A percentile compares a stretch with the other conserved stretches of the same genome.
Evolutionary conservation across 2,888 invertebrate species (phyloP).

Genomic region (Rhingia campestris): DNA sequence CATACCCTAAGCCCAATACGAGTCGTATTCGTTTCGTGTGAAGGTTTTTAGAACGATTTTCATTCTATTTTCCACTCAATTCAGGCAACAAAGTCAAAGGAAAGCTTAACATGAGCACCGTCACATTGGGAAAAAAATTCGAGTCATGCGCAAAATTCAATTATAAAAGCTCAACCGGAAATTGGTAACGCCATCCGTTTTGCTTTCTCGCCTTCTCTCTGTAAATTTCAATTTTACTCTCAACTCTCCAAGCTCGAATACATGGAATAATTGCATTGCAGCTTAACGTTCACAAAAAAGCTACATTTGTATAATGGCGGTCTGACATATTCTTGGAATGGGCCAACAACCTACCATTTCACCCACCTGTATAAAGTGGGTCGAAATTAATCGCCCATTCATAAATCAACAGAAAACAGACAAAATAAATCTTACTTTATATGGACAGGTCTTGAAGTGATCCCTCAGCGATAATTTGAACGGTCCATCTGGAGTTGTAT

Average conservation of each 20-base stretch:
- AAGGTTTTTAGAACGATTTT: conserved; percentile 16
- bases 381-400: conserved; percentile 47
- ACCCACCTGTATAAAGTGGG: conserved; percentile 10
- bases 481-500: not conserved
- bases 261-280: conserved; percentile 13
- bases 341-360: not conserved
- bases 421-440: not conserved
- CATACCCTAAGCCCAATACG: not conserved
- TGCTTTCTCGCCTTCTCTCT: conserved; percentile 7
- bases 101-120: conserved; percentile 47
- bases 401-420: conserved; percentile 23
- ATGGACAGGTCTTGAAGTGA: not conserved
- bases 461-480: not conserved
- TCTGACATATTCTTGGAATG: conserved; percentile 2
- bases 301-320: conserved; percentile 6
- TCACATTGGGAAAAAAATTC: conserved; percentile 22
- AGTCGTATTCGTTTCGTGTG: not conserved
- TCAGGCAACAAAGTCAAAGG: conserved; percentile 18
- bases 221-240: not conserved
- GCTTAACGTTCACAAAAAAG: conserved; percentile 31
- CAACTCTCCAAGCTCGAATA: not conserved
- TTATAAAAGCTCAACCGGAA: conserved; percentile 60
- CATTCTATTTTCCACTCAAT: conserved; percentile 61
- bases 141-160: conserved; percentile 71
- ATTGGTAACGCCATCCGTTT: conserved; percentile 12